A percentile compares a stretch with the other conserved stretches of the same genome.
Evolutionary conservation across 2,113 vertebrate genomes (phyloP).

Genomic region (Thunnus maccoyii): DNA sequence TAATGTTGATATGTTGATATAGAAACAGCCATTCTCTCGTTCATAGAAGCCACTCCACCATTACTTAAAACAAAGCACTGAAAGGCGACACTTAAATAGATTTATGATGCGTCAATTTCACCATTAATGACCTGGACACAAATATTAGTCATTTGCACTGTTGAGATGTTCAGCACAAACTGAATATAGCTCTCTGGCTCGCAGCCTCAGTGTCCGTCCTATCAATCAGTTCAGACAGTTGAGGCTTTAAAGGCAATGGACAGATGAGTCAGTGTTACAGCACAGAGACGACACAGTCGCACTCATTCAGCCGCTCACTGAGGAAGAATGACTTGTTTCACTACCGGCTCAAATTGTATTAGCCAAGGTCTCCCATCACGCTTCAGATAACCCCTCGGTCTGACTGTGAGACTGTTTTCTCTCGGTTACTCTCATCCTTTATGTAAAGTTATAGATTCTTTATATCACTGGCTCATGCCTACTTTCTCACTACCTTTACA

Average conservation of each 20-base stretch:
- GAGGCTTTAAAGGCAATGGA: constrained; percentile 31
- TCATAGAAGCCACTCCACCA: neutral
- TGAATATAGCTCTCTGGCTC: constrained; percentile 37
- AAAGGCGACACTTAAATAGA: neutral
- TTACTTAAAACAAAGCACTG: neutral
- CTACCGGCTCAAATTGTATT: constrained; percentile 26
- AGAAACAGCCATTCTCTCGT: neutral
- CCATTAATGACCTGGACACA: constrained; percentile 24
- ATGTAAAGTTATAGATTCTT: constrained; percentile 7
- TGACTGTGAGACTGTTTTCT: neutral
- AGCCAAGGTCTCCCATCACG: constrained; percentile 30
- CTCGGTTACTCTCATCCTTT: neutral
- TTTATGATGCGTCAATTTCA: constrained; percentile 20
- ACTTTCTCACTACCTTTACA: constrained; percentile 14
- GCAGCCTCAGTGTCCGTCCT: constrained; percentile 20
- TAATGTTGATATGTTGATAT: too few relatives aligned
- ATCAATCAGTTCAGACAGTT: constrained; percentile 52
- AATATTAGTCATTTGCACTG: constrained; percentile 23
- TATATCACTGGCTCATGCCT: constrained; percentile 18
- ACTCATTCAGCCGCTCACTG: constrained; percentile 42
- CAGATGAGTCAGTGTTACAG: constrained; percentile 60
- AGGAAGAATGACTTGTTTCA: constrained; percentile 50
- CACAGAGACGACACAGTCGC: constrained; percentile 22
- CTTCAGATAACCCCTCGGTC: constrained; percentile 16
- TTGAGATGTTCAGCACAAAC: constrained; percentile 33